These are phyloP conservation scores for Phrynocephalus forsythii DNA, from an alignment of 2,797 vertebrate species.

Conservation along the genomic window DNA sequence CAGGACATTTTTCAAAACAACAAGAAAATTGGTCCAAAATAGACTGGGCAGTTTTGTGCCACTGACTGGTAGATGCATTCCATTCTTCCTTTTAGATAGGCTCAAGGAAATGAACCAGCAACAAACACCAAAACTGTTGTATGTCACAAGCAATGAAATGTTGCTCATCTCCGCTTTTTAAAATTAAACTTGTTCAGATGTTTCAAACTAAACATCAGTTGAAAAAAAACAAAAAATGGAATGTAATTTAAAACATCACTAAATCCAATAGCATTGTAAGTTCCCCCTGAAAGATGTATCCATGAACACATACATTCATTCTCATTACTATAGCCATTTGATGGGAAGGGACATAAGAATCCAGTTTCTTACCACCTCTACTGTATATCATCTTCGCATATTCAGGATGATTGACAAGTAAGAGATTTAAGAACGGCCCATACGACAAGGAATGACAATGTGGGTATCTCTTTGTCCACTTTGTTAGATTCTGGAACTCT, in stretches of 20 bases:
- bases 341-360: neutral
- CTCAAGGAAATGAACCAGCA: neutral
- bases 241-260: neutral
- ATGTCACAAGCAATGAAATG: neutral
- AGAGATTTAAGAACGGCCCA: constrained; percentile 74
- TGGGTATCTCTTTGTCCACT: constrained; percentile 78
- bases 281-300: neutral
- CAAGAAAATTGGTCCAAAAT: neutral
- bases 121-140: neutral
- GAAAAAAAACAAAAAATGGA: neutral
- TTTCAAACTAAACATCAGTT: neutral
- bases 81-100: neutral
- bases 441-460: constrained; percentile 80
- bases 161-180: neutral
- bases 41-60: neutral
- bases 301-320: neutral
- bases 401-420: constrained; percentile 85
- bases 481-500: constrained; percentile 64
- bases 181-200: neutral
- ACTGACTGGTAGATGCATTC: neutral
- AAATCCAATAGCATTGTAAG: neutral
- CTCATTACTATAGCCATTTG: neutral
- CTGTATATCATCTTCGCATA: constrained; percentile 85
- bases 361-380: constrained; percentile 77
- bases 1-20: too few species aligned